Evolutionary conservation across 2,888 invertebrate genomes (phyloP).

Genomic region (Seira ritae): DNA sequence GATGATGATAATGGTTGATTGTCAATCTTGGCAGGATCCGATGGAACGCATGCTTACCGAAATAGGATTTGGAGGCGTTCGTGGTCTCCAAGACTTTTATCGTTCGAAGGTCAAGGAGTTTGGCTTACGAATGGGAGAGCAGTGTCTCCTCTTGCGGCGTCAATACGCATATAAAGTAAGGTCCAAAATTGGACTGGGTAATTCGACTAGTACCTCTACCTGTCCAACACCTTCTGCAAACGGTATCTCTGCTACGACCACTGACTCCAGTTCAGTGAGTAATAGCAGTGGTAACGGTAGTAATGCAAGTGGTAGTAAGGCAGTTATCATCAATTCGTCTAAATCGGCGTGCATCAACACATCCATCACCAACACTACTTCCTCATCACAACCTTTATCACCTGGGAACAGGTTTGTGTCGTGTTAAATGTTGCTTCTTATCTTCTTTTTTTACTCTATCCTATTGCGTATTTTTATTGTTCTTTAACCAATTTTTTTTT

Average conservation of each 20-base stretch:
- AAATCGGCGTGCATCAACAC: conserved; percentile 34
- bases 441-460: not conserved
- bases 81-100: conserved; percentile 80
- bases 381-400: conserved; percentile 60
- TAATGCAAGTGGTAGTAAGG: conserved; percentile 11
- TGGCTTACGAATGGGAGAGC: conserved; percentile 75
- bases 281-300: conserved; percentile 29
- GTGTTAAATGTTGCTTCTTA: conserved; percentile 56
- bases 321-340: conserved; percentile 38
- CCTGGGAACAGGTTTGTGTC: conserved; percentile 70
- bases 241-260: conserved; percentile 17
- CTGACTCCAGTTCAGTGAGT: conserved; percentile 9
- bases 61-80: conserved; percentile 80
- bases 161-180: conserved; percentile 74
- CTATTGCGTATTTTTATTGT: not conserved
- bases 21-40: conserved; percentile 77
- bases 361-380: conserved; percentile 26
- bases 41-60: conserved; percentile 81
- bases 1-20: not conserved
- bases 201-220: conserved; percentile 34
- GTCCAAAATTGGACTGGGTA: conserved; percentile 55
- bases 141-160: conserved; percentile 74
- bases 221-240: not conserved
- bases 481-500: not conserved
- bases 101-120: conserved; percentile 76